Conservation (phyloP, 2,888 invertebrate species). For the Prenolepis imparis region DNA sequence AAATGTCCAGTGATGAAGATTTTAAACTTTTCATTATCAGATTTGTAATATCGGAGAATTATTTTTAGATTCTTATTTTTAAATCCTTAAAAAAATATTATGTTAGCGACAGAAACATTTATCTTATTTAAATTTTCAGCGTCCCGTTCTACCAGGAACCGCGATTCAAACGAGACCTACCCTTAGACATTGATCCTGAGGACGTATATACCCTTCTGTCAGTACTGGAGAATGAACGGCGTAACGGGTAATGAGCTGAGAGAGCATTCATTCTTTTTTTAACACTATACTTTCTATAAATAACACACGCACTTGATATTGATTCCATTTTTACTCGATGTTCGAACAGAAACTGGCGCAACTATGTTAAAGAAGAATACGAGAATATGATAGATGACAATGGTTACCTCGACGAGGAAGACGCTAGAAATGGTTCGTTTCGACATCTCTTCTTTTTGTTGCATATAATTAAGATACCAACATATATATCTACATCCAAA, state of each 20-base stretch:
- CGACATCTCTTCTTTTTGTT: not conserved
- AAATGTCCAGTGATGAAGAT: not conserved
- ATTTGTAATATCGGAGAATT: not conserved
- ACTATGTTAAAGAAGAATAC: slow-evolving; percentile 81
- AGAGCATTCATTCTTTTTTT: not conserved
- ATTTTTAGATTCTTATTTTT: slow-evolving; percentile 1
- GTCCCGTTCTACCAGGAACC: slow-evolving; percentile 80
- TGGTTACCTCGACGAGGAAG: slow-evolving; percentile 81
- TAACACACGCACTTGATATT: not conserved
- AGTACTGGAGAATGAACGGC: slow-evolving; percentile 84
- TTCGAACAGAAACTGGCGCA: slow-evolving; percentile 80
- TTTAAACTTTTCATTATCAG: not conserved
- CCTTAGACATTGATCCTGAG: slow-evolving; percentile 80
- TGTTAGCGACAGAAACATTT: not conserved
- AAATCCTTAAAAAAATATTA: not conserved
- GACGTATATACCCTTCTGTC: slow-evolving; percentile 84
- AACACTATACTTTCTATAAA: not conserved
- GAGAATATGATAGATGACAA: slow-evolving; percentile 81
- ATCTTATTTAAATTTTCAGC: slow-evolving; percentile 66
- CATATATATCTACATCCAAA: not conserved
- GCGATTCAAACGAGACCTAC: slow-evolving; percentile 83
- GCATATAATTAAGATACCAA: not conserved
- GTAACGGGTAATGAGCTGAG: slow-evolving; percentile 77
- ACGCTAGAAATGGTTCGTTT: slow-evolving; percentile 78
- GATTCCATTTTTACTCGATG: not conserved